A percentile compares a stretch with the other conserved stretches of the same genome.
These are phyloP conservation scores for Tortricodes alternella DNA, from an alignment of 2,888 invertebrate species.

Conservation along the genomic window DNA sequence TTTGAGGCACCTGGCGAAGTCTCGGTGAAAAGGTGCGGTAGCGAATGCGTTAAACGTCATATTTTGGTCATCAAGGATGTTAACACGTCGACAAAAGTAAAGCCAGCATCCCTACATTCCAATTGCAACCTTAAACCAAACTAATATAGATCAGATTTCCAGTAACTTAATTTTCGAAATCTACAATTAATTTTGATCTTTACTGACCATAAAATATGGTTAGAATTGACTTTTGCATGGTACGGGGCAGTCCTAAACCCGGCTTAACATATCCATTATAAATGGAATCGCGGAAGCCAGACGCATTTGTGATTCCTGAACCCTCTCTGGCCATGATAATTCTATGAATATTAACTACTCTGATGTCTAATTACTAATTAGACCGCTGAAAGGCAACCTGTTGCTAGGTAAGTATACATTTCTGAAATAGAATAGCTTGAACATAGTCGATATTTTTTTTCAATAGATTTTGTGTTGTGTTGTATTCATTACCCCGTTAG, in stretches of 20 bases:
- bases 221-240: background rate
- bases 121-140: background rate
- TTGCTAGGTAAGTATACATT: background rate
- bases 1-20: no score
- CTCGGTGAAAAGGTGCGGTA: no score
- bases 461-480: no score
- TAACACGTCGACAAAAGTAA: background rate
- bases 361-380: conserved; percentile 11
- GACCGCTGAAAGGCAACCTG: conserved; percentile 2
- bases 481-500: no score
- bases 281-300: conserved; percentile 36
- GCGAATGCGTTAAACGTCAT: conserved; percentile 3
- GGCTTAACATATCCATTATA: conserved; percentile 40
- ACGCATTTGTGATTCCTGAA: conserved; percentile 34
- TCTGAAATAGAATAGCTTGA: background rate
- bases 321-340: conserved; percentile 9
- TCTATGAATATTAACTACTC: conserved; percentile 33
- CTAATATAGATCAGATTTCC: background rate
- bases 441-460: no score
- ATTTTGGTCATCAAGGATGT: background rate
- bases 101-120: background rate
- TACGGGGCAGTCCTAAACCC: conserved; percentile 28
- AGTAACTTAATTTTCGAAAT: background rate
- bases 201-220: background rate
- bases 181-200: background rate